Base-by-base conservation (phyloP, 2,888 invertebrate genomes). In the Brachypalpus laphriformis region DNA sequence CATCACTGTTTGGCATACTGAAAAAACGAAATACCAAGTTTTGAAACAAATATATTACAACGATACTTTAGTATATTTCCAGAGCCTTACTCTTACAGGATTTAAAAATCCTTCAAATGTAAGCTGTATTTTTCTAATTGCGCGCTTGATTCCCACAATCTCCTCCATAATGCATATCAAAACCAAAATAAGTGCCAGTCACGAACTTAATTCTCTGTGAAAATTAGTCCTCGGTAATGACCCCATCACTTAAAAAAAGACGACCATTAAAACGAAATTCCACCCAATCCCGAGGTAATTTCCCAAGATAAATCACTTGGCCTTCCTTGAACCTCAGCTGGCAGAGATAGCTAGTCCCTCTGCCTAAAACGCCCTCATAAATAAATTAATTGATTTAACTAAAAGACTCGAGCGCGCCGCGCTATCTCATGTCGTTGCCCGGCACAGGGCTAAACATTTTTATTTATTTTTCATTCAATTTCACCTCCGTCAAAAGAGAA, bases 201-300 rank as follows among this genome's bases (percentile, higher is more conserved):
- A 22, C 22, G 11, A 59, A 59, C 22, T 14, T 22, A 40, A 49
- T 71, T 37, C 11, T 20, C 57, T 57, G 40, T 18, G 40, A 40
- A 65, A 71, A 71, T 63, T 54, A 71, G 77, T 63, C 14, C 22
- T 28, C 47, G 31, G 57, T 80, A 80, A 80, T 72, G 49, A 42
- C 42, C 59, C 57, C 40, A 68, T 66, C 65, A 80, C 31, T 78
- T 71, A 63, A 47, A 45, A 47, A 45, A 31, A n/a, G 49, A 18
- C 28, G 18, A 66, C 20, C 66, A 37, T 22, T 37, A 51, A 49
- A 25, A 37, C 18, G 5, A 66, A 34, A 51, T 37, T 51, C n/a
- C 37, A 7, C 20, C 40, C 51, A 49, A 68, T 54, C 16, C 14
- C 11, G 18, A 8, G 34, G 37, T 54, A 56, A 56, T 42, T 37